Base-by-base conservation (phyloP, 2,888 invertebrate species). In the Noctua janthina region DNA sequence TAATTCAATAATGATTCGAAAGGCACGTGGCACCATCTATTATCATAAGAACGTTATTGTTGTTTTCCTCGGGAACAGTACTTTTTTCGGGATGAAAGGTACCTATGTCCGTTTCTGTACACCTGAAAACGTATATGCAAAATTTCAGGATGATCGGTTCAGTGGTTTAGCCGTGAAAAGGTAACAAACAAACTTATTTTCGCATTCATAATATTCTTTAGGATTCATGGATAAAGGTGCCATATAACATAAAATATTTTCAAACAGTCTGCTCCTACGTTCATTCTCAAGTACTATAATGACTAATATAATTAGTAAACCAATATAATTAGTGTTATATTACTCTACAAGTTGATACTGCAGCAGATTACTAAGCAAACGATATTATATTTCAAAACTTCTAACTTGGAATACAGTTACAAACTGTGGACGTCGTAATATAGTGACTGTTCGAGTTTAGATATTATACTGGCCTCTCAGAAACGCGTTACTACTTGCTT, bases 341-440 rank as follows among this genome's bases (percentile, higher is more conserved):
- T 10, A 59, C 70, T 29, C 8, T 6, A 13, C 78, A 46, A 64
- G 51, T n/a, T 35, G 46, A 74, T 54, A 49, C 66, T 67, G 51
- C 46, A 80, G 35, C 29, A 43, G 15, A 85, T 71, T 81, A 85
- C 51, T 66, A 51, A 75, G 46, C 67, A 62, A 78, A 79, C 62
- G 64, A 77, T 80, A 77, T 85, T 73, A 79, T 76, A 78, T 85
- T 74, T 62, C 74, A 39, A 72, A 86, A 86, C 76, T 83, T 82
- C 51, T 74, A 10, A 74, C 87, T 87, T 20, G n/a, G 71, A 59
- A 77, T 80, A 54, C 59, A 78, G 81, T 81, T 87, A 69, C 70
- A 74, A 81, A 81, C 78, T 84, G 56, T 70, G 73, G 49, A 71
- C 85, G 84, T 69, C 72, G 72, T 87, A 80, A 80, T 80, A 80